Percentiles rank a stretch among this genome's conserved stretches.
phyloP scores from a whole-genome alignment of 2,113 vertebrate species.

The Phylloscopus whistleri region DNA sequence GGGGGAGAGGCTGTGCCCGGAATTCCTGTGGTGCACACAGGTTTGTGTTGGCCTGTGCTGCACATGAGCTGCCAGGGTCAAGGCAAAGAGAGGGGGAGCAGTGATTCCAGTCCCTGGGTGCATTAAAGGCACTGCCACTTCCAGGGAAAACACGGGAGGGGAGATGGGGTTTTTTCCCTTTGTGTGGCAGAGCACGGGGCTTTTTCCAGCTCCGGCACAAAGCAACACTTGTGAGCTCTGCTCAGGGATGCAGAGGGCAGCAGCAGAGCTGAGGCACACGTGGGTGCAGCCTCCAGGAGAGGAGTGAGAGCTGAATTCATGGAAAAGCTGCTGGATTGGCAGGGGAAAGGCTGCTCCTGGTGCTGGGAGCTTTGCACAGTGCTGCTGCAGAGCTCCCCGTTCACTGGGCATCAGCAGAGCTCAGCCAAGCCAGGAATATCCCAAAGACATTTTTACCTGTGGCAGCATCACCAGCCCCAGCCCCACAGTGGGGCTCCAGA shows the following conservation, averaged over 20 bases:
- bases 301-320: not conserved
- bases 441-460: not conserved
- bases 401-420: not conserved
- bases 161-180: not conserved
- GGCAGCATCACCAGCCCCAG: not conserved
- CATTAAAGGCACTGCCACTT: not conserved
- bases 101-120: not conserved
- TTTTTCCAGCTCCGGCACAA: not conserved
- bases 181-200: not conserved
- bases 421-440: not conserved
- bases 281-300: not conserved
- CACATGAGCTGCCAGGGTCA: not conserved
- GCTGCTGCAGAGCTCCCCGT: not conserved
- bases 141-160: slow-evolving; percentile 9
- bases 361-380: not conserved
- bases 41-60: slow-evolving; percentile 23
- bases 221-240: not conserved
- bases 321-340: not conserved
- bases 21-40: not conserved
- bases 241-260: not conserved
- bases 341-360: not conserved
- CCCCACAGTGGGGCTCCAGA: not conserved
- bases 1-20: not conserved
- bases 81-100: slow-evolving; percentile 33
- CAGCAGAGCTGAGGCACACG: not conserved